These are phyloP conservation scores for Anarsia innoxiella DNA, from an alignment of 2,888 invertebrate species.

Conservation along the genomic window DNA sequence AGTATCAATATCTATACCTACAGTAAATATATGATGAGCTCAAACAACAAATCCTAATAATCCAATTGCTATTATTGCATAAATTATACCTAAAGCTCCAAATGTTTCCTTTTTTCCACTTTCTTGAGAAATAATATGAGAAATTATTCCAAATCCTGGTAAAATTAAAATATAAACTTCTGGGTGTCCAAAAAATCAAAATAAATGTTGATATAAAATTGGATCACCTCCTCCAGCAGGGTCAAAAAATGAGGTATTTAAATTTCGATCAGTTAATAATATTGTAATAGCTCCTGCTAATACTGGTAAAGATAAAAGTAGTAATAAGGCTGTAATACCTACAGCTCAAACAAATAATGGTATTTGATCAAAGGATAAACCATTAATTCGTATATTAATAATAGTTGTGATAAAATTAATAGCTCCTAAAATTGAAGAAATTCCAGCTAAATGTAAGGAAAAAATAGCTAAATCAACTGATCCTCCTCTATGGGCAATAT, in stretches of 20 bases:
- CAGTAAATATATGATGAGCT: conserved; percentile 83
- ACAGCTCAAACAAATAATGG: conserved; percentile 83
- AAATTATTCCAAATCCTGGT: conserved; percentile 88
- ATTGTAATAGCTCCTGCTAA: conserved; percentile 88
- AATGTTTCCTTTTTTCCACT: conserved; percentile 84
- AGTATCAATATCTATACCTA: conserved; percentile 88
- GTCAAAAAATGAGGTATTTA: conserved; percentile 89
- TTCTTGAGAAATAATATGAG: conserved; percentile 84
- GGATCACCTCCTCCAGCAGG: conserved; percentile 87
- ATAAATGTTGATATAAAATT: conserved; percentile 87
- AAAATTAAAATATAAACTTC: conserved; percentile 92
- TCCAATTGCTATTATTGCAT: conserved; percentile 89
- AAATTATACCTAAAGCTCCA: conserved; percentile 84
- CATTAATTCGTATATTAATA: conserved; percentile 3
- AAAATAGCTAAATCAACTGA: conserved; percentile 87
- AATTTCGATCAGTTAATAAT: conserved; percentile 84
- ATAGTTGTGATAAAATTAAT: conserved; percentile 82
- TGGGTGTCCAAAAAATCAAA: conserved; percentile 92
- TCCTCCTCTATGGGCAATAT: conserved; percentile 78
- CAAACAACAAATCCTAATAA: conserved; percentile 89
- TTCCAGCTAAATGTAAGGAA: conserved; percentile 83
- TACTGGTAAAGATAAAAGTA: conserved; percentile 82
- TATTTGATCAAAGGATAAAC: conserved; percentile 1
- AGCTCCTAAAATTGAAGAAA: conserved; percentile 83
- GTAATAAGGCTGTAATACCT: conserved; percentile 62